Evolutionary conservation across 2,113 vertebrate genomes (phyloP).

Genomic region (Oxyura jamaicensis): DNA sequence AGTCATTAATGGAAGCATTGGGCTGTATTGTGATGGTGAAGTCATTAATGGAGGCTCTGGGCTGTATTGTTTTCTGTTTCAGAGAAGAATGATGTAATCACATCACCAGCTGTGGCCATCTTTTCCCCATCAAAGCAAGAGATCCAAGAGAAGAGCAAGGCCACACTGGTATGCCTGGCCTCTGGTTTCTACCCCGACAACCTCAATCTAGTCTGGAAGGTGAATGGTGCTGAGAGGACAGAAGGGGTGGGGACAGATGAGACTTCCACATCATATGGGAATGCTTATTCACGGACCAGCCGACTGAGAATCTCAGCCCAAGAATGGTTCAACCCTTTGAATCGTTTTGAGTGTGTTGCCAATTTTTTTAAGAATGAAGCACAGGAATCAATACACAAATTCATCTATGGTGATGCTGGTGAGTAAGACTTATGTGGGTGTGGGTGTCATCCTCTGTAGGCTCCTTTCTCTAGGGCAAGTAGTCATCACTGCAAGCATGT

Average conservation of each 20-base stretch:
- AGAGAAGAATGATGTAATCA: not conserved
- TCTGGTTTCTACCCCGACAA: constrained; percentile 88
- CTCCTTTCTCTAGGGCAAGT: not conserved
- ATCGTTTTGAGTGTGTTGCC: constrained; percentile 76
- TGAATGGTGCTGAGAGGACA: not conserved
- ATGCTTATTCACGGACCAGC: constrained; percentile 82
- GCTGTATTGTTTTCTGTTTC: constrained; percentile 17
- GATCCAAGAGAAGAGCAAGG: constrained; percentile 65
- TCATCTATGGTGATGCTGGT: not conserved
- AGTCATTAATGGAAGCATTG: not conserved
- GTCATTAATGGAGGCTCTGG: not conserved
- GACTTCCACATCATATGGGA: accelerated
- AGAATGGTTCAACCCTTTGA: constrained; percentile 69
- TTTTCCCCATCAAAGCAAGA: constrained; percentile 78
- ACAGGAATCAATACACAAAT: accelerated
- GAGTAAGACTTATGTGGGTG: not conserved
- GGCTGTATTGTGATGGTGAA: too few relatives aligned
- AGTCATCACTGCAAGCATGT: not conserved
- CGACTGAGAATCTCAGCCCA: constrained; percentile 74
- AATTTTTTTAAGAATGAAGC: constrained; percentile 53
- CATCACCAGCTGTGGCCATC: constrained; percentile 71
- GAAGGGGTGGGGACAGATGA: constrained; percentile 76
- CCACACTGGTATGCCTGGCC: constrained; percentile 87
- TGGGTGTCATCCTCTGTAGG: not conserved
- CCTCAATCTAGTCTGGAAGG: constrained; percentile 81